Evolutionary conservation across 2,113 vertebrate species (phyloP), one percentile per base, ranked within the genome.

Genomic region (Pogona vitticeps): DNA sequence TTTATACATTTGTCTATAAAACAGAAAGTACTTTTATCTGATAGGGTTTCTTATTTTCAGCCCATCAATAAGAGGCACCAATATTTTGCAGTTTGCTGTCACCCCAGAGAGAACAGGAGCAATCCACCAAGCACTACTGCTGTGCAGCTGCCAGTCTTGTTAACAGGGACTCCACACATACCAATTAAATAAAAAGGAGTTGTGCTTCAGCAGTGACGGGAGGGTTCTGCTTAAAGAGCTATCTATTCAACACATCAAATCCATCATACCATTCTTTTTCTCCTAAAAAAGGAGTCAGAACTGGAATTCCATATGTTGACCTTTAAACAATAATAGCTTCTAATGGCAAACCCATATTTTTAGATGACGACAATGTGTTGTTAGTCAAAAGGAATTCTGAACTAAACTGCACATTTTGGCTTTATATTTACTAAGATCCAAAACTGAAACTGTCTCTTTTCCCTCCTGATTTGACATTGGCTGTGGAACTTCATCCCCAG

Each of bases 1-100:
- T 93, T 92, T 92, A 88, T 70, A 92, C 72, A 61, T 88, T 86
- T 9, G 86, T 92, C 79, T 88, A 76, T 67, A 93, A 89, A 84
- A 86, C 63, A 92, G 75, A 94, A 90, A 88, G 61, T 83, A 86
- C 81, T 87, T 83, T 71, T 85, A 88, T 73, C 92, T 83, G 65
- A 86, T 78, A 80, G 40, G 78, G 86, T 85, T 89, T 90, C 92
- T 89, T 89, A 90, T 91, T 93, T 92, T 75, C 84, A 83, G 75
- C 68, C 86, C 82, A 85, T 91, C 87, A 88, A 2, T 91, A 93
- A 91, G 72, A 78, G 80, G 90, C 84, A 92, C 56, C 0, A 5
- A 84, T 85, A 90, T 0, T 5, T 1, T 85, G 88, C 38, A 79
- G 89, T 71, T 61, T 61, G 56, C 85, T 91, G 90, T 85, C 83